Base-by-base conservation (phyloP, 2,797 vertebrate genomes). In the Pyrocephalus nanus region DNA sequence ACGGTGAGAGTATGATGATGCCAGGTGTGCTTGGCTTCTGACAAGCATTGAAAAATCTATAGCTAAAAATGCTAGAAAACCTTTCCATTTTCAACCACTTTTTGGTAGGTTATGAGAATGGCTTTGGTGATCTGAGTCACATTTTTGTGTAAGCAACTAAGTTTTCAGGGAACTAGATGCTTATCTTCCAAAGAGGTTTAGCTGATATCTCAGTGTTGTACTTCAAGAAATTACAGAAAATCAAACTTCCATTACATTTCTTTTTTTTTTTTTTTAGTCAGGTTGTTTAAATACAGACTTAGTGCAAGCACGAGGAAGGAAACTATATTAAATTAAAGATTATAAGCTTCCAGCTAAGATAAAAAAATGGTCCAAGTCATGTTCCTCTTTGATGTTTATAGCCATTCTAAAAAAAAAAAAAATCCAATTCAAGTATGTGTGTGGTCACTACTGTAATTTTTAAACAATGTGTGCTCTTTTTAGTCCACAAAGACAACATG, bases 201-300 rank as follows among this genome's bases (percentile, higher is more conserved):
- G 53, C 27, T 75, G 65, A 30, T 83, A 83, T 42, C 38, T 85
- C 43, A 84, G 67, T 80, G 50, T 67, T 38, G 15, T 60, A 69
- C 27, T 89, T 91, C 8, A 34, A 95, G 61, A 95, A 93, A 81
- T 74, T 77, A 84, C 25, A 87, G 40, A 85, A 92, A 75, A 72
- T 57, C 34, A 69, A 55, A 62, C 47, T 86, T 88, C 45, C n/a
- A 80, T 72, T 47, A 90, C 88, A 83, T 2, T 40, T 40, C 14
- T 15, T 40, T 40, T 40, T 40, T 69, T 65, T 81, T 53, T 64
- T 67, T 81, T 81, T 76, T 80, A 82, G 26, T 80, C 40, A 79
- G 19, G 64, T 51, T 81, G 58, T 67, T 93, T 89, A 89, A 82
- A 73, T 76, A 11, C 27, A 90, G 53, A 54, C 26, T 88, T 84